Base-by-base conservation (phyloP, 2,888 invertebrate species). In the Archaeoteleia sp. region DNA sequence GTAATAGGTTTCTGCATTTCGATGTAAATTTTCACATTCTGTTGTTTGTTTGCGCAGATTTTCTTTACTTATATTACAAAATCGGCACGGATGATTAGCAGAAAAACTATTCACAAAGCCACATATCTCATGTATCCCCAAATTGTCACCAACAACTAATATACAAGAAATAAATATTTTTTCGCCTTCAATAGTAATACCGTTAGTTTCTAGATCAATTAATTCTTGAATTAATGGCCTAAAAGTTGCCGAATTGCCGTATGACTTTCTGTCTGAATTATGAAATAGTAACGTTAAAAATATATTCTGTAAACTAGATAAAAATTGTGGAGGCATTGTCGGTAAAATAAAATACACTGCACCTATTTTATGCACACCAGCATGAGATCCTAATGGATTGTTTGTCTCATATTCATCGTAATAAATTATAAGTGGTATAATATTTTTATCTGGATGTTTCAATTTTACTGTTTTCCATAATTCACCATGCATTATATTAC, bases 381-480 rank as follows among this genome's bases (percentile, higher is more conserved):
- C 46, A 42, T 71, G 65, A n/a, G 65, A 53, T 8, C 67, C 71
- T 1, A 65, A n/a, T 1, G 71, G 60, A 40, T 73, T 71, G 35
- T 70, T 67, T 9, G 37, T 12, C 27, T 63, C 49, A 13, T 30
- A 61, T 2, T 53, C 53, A 14, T 61, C 61, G 12, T n/a, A 53
- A 14, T 61, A 39, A 9, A 63, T 43, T 46, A 45, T 48, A 12
- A 40, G 27, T 12, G 58, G 37, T 8, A 62, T 9, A 25, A 51
- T 45, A 60, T 39, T 37, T 42, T 57, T 60, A 45, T 46, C 37
- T 7, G 37, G 43, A 34, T 39, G 32, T 15, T 60, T 60, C n/a
- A n/a, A 14, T 29, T 4, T 17, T 43, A 30, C 1, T 55, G 9
- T 7, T 49, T 10, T 9, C 63, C 57, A 63, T 14, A 63, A 40